Conservation (phyloP, 1,140 invertebrate genomes). For the Hyles vespertilio region DNA sequence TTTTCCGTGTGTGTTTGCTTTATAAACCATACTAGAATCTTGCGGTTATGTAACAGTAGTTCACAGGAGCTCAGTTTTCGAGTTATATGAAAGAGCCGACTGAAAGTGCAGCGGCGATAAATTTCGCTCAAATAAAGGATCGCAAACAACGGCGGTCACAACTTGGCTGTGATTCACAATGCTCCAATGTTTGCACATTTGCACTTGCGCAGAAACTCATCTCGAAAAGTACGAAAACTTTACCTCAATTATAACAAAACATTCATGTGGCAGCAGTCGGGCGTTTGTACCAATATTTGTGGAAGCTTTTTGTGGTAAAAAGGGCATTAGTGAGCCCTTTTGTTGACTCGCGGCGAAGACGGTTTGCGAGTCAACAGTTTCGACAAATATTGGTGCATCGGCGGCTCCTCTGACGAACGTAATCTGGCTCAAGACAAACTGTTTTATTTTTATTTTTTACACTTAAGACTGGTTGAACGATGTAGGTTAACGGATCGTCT, state of each 20-base stretch:
- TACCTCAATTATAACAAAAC: not conserved
- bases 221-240: not conserved
- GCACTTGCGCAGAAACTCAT: too few species aligned
- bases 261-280: slow-evolving; percentile 17
- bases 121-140: too few species aligned
- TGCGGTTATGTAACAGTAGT: too few species aligned
- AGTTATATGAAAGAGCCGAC: too few species aligned
- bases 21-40: too few species aligned
- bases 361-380: slow-evolving; percentile 65
- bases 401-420: slow-evolving; percentile 56
- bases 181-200: too few species aligned
- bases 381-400: slow-evolving; percentile 61
- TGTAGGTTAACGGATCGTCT: slow-evolving; percentile 22
- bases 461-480: slow-evolving; percentile 16
- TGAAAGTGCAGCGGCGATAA: too few species aligned
- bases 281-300: slow-evolving; percentile 58
- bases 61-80: too few species aligned
- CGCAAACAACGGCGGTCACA: too few species aligned
- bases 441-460: slow-evolving; percentile 32
- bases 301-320: slow-evolving; percentile 68
- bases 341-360: slow-evolving; percentile 63
- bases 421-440: slow-evolving; percentile 48
- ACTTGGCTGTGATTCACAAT: too few species aligned
- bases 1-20: too few species aligned
- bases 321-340: slow-evolving; percentile 72